These are phyloP conservation scores for Ptilodon capucinus DNA, from an alignment of 2,888 invertebrate species.

Conservation along the genomic window DNA sequence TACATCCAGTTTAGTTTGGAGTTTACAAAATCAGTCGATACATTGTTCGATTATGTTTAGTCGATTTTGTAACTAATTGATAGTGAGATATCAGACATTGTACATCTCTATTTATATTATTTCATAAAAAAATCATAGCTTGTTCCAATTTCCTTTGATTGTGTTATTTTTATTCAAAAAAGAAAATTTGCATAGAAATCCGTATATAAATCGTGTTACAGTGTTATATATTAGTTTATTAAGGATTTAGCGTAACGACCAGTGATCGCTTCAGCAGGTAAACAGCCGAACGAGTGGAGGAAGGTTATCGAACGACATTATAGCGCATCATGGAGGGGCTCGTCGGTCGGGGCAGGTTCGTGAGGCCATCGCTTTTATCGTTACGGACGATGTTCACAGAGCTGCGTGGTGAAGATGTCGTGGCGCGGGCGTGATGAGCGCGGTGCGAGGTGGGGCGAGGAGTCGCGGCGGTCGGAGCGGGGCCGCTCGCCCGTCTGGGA, in stretches of 20 bases:
- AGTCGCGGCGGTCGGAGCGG: constrained; percentile 32
- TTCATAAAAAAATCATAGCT: not conserved
- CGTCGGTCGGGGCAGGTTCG: constrained; percentile 40
- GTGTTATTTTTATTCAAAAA: not conserved
- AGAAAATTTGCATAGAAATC: not conserved
- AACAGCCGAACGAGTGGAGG: constrained; percentile 49
- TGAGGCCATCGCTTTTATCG: constrained; percentile 62
- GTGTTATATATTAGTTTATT: not conserved
- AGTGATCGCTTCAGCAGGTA: constrained; percentile 56
- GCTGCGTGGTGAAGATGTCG: constrained; percentile 66
- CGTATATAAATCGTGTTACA: not conserved
- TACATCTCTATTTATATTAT: not conserved
- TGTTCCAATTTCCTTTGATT: not conserved
- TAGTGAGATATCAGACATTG: no score
- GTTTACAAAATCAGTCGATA: no score
- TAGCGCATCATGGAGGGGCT: constrained; percentile 43
- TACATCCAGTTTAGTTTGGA: no score
- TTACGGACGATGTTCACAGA: constrained; percentile 72
- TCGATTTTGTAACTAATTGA: no score
- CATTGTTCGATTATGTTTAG: no score
- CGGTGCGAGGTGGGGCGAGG: constrained; percentile 60
- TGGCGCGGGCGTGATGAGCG: constrained; percentile 71
- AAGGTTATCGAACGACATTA: constrained; percentile 56
- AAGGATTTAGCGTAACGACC: constrained; percentile 5
- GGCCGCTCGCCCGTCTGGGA: constrained; percentile 67